Evolutionary conservation across 2,113 vertebrate genomes (phyloP).

Genomic region (Burhinus bistriatus): DNA sequence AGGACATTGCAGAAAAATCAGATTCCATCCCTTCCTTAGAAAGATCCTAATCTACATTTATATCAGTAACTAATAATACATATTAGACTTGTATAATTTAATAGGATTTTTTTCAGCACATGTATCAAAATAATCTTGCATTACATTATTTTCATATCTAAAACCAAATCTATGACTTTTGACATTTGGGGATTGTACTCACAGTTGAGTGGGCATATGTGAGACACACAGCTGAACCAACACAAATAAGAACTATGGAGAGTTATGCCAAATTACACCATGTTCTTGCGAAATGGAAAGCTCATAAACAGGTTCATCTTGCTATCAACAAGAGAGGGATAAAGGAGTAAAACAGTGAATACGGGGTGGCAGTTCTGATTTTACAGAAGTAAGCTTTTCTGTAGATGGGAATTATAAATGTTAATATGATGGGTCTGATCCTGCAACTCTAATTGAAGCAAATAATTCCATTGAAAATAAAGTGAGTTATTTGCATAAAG

Average conservation of each 20-base stretch:
- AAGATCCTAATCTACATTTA: neutral
- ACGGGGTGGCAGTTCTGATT: neutral
- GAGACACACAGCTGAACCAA: slow-evolving; percentile 37
- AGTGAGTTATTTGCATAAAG: neutral
- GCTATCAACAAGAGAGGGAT: neutral
- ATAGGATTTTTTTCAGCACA: neutral
- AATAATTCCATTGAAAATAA: neutral
- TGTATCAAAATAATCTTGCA: neutral
- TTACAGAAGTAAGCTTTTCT: neutral
- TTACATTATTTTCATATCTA: neutral
- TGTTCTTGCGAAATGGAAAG: slow-evolving; percentile 23
- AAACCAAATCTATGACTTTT: slow-evolving; percentile 12
- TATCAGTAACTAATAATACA: neutral
- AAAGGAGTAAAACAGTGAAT: neutral
- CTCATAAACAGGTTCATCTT: neutral
- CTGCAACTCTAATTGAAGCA: neutral
- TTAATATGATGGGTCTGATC: neutral
- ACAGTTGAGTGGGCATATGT: slow-evolving; percentile 29
- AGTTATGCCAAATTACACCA: slow-evolving; percentile 42
- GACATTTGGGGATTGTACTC: slow-evolving; percentile 37
- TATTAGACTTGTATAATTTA: neutral
- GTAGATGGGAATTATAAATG: neutral
- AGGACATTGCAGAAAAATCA: neutral
- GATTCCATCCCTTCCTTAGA: neutral
- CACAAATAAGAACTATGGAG: neutral